phyloP scores from a whole-genome alignment of 2,113 vertebrate species.

The Myxocyprinus asiaticus region DNA sequence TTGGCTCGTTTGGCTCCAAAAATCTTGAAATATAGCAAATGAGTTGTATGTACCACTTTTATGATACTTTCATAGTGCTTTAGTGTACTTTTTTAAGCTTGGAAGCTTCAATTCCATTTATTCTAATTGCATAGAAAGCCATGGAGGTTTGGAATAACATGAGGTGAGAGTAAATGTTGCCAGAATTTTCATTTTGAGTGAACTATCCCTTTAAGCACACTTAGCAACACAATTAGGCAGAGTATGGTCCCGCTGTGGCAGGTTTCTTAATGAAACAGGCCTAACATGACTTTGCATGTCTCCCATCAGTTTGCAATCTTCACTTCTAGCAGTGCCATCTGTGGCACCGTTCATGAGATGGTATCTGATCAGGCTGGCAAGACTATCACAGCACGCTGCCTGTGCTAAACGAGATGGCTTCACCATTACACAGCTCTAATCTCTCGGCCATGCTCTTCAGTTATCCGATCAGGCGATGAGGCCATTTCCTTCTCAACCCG shows the following conservation, averaged over 20 bases:
- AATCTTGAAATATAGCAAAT: too few relatives aligned
- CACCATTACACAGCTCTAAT: constrained; percentile 48
- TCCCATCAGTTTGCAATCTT: constrained; percentile 8
- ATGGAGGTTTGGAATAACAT: too few relatives aligned
- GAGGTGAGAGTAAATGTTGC: too few relatives aligned
- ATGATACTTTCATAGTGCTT: too few relatives aligned
- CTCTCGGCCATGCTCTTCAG: constrained; percentile 39
- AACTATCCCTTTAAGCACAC: neutral
- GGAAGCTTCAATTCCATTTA: too few relatives aligned
- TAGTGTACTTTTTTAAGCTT: too few relatives aligned
- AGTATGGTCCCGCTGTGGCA: neutral
- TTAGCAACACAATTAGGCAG: neutral
- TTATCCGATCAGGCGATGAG: constrained; percentile 51
- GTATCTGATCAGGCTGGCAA: constrained; percentile 37
- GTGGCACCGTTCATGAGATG: constrained; percentile 27
- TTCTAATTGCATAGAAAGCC: too few relatives aligned
- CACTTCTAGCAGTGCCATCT: constrained; percentile 9
- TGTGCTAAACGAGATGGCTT: constrained; percentile 41
- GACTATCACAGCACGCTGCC: constrained; percentile 34
- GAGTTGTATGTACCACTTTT: too few relatives aligned
- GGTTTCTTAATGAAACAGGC: constrained; percentile 23
- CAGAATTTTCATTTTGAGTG: too few relatives aligned
- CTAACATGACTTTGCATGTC: constrained; percentile 27
- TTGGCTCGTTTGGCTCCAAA: too few relatives aligned
- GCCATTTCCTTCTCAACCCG: constrained; percentile 45